A percentile compares a stretch with the other conserved stretches of the same genome.
phyloP scores from a whole-genome alignment of 37 sponge, comb jelly and placozoan species.

The Ephydatia muelleri region DNA sequence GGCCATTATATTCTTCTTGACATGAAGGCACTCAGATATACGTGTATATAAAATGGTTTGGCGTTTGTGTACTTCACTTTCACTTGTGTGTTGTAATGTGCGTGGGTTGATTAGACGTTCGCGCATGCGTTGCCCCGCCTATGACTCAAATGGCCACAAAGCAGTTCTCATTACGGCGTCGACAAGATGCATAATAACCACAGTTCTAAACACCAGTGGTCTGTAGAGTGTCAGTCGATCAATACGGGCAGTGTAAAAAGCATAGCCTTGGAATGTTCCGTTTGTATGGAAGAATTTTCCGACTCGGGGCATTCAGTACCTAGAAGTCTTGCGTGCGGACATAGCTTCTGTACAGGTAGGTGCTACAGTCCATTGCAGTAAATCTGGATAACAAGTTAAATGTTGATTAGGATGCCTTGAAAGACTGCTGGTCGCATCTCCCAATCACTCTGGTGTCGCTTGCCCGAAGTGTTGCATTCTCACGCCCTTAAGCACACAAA shows the following conservation, averaged over 20 bases:
- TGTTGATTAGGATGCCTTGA: conserved; percentile 22
- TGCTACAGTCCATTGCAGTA: neutral
- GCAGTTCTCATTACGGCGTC: too few species aligned
- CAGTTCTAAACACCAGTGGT: too few species aligned
- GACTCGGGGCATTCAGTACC: conserved; percentile 21
- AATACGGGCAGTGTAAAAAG: neutral
- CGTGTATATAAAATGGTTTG: too few species aligned
- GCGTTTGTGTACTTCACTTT: too few species aligned
- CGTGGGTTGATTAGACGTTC: too few species aligned
- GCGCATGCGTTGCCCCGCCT: too few species aligned
- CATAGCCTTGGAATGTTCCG: conserved; percentile 25
- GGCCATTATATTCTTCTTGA: neutral
- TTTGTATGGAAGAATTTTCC: conserved; percentile 23
- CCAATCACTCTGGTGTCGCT: neutral
- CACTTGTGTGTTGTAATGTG: too few species aligned
- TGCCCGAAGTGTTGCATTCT: conserved; percentile 40
- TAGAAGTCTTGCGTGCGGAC: conserved; percentile 47
- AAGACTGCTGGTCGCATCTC: neutral
- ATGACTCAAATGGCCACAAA: too few species aligned
- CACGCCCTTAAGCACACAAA: neutral
- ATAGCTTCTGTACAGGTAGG: conserved; percentile 53
- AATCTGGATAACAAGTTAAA: neutral
- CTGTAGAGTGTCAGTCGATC: too few species aligned
- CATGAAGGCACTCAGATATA: too few species aligned
- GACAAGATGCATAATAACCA: too few species aligned